A percentile compares a stretch with the other conserved stretches of the same genome.
Conservation (phyloP, 2,113 vertebrate genomes). For the Chlorodrepanis virens region DNA sequence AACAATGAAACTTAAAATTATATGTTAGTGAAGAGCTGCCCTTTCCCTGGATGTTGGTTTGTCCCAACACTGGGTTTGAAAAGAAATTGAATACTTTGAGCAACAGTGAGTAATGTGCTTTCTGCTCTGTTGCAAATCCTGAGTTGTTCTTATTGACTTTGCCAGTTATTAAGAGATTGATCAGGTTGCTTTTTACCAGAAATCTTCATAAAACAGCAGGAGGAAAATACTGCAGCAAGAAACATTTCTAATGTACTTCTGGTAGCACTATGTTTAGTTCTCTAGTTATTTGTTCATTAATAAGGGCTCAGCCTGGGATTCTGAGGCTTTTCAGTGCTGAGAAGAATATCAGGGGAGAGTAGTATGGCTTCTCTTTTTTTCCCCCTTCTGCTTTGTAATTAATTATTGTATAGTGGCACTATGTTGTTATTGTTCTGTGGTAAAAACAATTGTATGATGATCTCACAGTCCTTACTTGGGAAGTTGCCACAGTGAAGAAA, state of each 20-base stretch:
- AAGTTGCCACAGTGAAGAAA: background rate
- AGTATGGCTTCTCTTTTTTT: background rate
- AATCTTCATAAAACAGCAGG: background rate
- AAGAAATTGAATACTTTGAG: background rate
- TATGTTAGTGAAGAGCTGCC: background rate
- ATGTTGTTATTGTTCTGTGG: constrained; percentile 4
- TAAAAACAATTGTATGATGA: constrained; percentile 18
- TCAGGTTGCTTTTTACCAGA: background rate
- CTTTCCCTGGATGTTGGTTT: background rate
- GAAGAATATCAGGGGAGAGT: background rate
- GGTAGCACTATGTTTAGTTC: background rate
- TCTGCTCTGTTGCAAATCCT: background rate
- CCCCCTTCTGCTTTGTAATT: background rate
- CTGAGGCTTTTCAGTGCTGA: background rate
- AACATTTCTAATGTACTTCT: background rate
- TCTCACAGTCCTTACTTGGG: constrained; percentile 16
- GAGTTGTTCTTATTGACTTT: background rate
- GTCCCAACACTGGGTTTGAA: background rate
- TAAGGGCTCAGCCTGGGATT: background rate
- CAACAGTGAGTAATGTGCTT: background rate
- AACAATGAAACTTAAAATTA: background rate
- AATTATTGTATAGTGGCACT: background rate
- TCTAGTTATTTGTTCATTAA: background rate
- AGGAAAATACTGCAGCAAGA: background rate
- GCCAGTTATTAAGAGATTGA: background rate